A percentile compares a stretch with the other conserved stretches of the same genome.
phyloP scores from a whole-genome alignment of 2,888 invertebrate genomes.

The Amphimallon solstitiale region DNA sequence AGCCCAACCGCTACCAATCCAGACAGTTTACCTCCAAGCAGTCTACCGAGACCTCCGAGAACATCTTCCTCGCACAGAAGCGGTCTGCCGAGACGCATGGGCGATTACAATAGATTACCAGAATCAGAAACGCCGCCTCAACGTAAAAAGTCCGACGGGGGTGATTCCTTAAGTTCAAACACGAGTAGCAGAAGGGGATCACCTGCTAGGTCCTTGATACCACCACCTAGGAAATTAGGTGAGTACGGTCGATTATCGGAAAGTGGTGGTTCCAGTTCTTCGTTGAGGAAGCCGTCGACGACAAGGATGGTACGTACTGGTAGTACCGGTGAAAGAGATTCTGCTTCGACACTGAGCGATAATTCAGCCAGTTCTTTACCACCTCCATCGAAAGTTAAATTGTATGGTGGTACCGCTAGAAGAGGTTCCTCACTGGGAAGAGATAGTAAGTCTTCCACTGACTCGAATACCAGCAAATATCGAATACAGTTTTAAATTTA shows the following conservation, averaged over 20 bases:
- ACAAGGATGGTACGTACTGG: conserved; percentile 52
- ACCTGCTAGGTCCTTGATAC: conserved; percentile 66
- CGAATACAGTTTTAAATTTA: conserved; percentile 75
- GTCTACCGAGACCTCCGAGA: conserved; percentile 76
- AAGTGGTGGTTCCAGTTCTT: conserved; percentile 61
- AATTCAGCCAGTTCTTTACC: conserved; percentile 69
- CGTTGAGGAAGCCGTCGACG: conserved; percentile 58
- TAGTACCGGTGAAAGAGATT: conserved; percentile 65
- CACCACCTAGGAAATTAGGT: conserved; percentile 66
- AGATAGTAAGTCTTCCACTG: conserved; percentile 63
- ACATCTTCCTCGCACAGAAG: conserved; percentile 61
- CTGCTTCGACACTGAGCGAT: conserved; percentile 67
- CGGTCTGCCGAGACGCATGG: conserved; percentile 64
- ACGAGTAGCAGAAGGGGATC: conserved; percentile 61
- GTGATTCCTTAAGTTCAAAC: conserved; percentile 61
- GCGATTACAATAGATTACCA: conserved; percentile 74
- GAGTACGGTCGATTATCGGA: conserved; percentile 70
- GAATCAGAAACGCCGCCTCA: conserved; percentile 60
- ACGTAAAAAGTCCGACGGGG: conserved; percentile 49
- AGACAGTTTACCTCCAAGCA: conserved; percentile 76
- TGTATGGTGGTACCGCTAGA: conserved; percentile 59
- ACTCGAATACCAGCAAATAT: conserved; percentile 73
- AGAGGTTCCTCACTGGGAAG: conserved; percentile 70
- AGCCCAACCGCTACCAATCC: conserved; percentile 57
- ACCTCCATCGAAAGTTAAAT: conserved; percentile 70